These are phyloP conservation scores for Eurois occulta DNA, from an alignment of 2,888 invertebrate species.

Conservation along the genomic window DNA sequence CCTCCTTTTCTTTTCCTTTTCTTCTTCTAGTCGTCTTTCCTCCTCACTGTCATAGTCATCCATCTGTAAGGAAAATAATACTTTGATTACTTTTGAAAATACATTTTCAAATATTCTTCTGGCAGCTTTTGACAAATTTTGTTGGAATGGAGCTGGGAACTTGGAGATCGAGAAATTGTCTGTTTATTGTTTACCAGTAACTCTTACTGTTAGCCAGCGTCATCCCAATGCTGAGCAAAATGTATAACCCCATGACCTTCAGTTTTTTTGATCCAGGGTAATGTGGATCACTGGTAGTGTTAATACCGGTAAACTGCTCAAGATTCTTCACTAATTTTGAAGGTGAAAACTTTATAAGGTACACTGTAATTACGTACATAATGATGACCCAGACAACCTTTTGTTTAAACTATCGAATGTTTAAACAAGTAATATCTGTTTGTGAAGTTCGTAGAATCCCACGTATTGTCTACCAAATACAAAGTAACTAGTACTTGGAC, in stretches of 20 bases:
- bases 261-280: neutral
- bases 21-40: conserved; percentile 76
- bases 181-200: neutral
- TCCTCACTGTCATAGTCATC: conserved; percentile 74
- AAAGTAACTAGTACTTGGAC: too few species aligned
- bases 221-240: neutral
- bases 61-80: conserved; percentile 34
- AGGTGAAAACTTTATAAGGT: neutral
- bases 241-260: accelerated
- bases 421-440: too few species aligned
- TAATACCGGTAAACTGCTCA: neutral
- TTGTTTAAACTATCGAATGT: neutral
- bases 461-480: neutral
- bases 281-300: neutral
- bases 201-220: neutral
- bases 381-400: too few species aligned
- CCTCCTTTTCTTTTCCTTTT: conserved; percentile 75
- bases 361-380: neutral
- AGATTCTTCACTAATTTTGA: neutral
- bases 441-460: neutral
- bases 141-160: neutral
- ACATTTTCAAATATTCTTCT: neutral
- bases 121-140: neutral
- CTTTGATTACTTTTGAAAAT: neutral
- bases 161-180: neutral